Conservation (phyloP, 2,888 invertebrate genomes). For the Dastarcus helophoroides region DNA sequence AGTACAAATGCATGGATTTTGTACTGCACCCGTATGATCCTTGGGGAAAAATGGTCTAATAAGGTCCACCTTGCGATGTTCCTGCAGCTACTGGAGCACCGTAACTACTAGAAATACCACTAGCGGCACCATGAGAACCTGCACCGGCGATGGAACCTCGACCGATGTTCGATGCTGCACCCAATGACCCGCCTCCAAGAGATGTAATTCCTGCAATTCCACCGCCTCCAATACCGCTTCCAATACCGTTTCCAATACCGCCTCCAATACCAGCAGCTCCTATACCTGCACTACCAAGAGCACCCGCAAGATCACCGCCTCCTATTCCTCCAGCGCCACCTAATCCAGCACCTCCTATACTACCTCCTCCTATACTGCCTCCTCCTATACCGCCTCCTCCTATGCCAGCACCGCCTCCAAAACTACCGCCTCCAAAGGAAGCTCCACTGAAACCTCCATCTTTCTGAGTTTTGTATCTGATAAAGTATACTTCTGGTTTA, state of each 20-base stretch:
- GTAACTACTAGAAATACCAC: constrained; percentile 3
- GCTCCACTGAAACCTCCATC: constrained; percentile 38
- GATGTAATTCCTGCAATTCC: too few species aligned
- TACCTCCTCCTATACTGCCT: constrained; percentile 27
- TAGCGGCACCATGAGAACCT: constrained; percentile 13
- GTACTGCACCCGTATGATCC: too few species aligned
- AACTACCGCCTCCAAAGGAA: constrained; percentile 16
- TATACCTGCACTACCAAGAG: constrained; percentile 9
- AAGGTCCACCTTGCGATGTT: too few species aligned
- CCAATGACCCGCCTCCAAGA: not conserved
- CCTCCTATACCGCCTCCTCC: too few species aligned
- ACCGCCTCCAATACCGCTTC: constrained; percentile 24
- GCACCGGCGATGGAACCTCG: constrained; percentile 1
- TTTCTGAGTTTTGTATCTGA: constrained; percentile 65
- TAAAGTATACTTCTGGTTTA: constrained; percentile 86
- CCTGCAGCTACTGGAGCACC: constrained; percentile 3
- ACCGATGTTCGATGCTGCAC: not conserved
- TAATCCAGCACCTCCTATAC: constrained; percentile 18
- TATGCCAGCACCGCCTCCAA: constrained; percentile 12
- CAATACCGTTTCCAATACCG: constrained; percentile 8
- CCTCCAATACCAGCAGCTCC: constrained; percentile 4
- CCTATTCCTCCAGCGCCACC: constrained; percentile 18
- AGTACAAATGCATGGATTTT: too few species aligned
- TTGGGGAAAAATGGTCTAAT: too few species aligned
- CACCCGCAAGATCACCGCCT: constrained; percentile 1